Percentiles rank a stretch among this genome's conserved stretches.
phyloP scores from a whole-genome alignment of 2,888 invertebrate genomes.

The Phalera bucephala region DNA sequence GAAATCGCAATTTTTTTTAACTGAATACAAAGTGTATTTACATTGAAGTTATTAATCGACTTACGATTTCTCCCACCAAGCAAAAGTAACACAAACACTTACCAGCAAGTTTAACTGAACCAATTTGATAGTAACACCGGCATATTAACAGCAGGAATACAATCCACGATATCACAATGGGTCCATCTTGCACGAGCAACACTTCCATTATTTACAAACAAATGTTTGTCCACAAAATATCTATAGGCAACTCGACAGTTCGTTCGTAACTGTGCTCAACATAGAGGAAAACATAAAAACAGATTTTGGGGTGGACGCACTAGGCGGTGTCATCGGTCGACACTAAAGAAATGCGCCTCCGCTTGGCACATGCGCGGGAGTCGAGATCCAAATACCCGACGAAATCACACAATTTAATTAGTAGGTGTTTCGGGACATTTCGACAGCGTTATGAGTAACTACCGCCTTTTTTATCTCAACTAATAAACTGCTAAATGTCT shows the following conservation, averaged over 20 bases:
- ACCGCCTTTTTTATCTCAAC: background rate
- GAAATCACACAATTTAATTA: constrained; percentile 57
- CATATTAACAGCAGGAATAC: constrained; percentile 70
- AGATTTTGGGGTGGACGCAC: constrained; percentile 61
- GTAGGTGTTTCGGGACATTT: constrained; percentile 39
- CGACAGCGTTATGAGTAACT: constrained; percentile 7
- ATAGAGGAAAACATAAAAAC: constrained; percentile 17
- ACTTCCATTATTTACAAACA: constrained; percentile 52
- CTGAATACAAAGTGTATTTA: too few species aligned
- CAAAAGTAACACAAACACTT: constrained; percentile 24
- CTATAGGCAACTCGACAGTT: constrained; percentile 13
- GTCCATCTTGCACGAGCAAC: constrained; percentile 65
- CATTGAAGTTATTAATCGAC: too few species aligned
- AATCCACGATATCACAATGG: constrained; percentile 72
- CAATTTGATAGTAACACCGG: constrained; percentile 69
- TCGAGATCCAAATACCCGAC: constrained; percentile 58
- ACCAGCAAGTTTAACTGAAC: constrained; percentile 44
- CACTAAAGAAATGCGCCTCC: constrained; percentile 68
- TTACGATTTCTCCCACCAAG: background rate
- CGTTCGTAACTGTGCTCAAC: constrained; percentile 11
- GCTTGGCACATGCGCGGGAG: constrained; percentile 71
- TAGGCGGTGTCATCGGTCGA: constrained; percentile 72
- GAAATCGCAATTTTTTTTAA: too few species aligned
- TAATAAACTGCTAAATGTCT: background rate
- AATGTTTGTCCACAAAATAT: constrained; percentile 8